phyloP scores from a whole-genome alignment of 1,140 invertebrate species.

The Mizuhopecten yessoensis region DNA sequence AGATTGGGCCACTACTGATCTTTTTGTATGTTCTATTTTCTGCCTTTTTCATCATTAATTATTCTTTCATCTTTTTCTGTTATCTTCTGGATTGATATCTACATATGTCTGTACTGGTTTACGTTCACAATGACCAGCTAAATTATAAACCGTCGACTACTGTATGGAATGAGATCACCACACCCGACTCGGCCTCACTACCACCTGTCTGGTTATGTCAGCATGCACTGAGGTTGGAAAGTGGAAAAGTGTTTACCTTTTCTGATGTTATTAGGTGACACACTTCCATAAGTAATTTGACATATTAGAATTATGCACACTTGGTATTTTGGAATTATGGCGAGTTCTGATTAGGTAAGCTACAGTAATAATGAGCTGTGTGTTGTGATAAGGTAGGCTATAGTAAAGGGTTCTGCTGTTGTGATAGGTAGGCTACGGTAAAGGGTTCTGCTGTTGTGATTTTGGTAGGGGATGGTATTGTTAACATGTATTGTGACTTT shows the following conservation, averaged over 20 bases:
- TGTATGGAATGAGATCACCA: too few relatives aligned
- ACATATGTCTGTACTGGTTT: neutral
- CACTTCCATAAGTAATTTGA: too few relatives aligned
- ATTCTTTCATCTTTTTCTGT: conserved; percentile 18
- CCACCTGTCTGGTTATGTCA: neutral
- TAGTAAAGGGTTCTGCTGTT: neutral
- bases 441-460: too few relatives aligned
- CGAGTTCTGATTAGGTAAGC: neutral
- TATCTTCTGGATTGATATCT: neutral
- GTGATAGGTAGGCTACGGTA: neutral
- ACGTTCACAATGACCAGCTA: neutral
- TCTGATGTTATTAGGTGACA: too few relatives aligned
- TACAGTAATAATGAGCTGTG: too few relatives aligned
- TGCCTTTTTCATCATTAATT: neutral
- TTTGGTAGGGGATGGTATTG: too few relatives aligned
- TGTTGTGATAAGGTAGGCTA: too few relatives aligned
- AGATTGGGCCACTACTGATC: neutral
- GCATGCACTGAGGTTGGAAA: too few relatives aligned
- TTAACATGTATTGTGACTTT: too few relatives aligned
- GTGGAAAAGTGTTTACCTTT: too few relatives aligned
- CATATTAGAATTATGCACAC: too few relatives aligned
- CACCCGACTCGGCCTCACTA: neutral
- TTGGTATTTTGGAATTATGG: neutral
- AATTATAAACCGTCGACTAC: neutral
- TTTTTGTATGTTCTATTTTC: neutral